Conservation (phyloP, 2,888 invertebrate genomes). For the Machimus rusticus region DNA sequence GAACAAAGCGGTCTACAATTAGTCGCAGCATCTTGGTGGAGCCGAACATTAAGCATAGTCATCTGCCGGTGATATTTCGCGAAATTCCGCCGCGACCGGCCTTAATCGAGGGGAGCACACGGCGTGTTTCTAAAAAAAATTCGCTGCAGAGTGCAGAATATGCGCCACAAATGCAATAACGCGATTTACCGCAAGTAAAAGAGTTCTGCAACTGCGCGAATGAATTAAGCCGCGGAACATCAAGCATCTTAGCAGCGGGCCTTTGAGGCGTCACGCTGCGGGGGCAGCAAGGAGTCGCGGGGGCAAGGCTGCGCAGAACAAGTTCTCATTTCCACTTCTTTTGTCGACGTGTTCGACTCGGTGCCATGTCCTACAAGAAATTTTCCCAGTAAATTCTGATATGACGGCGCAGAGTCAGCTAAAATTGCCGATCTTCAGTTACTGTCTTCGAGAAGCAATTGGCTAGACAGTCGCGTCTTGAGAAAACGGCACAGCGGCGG, state of each 20-base stretch:
- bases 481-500: not conserved
- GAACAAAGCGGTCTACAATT: not conserved
- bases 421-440: conserved; percentile 27
- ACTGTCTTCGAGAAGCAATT: not conserved
- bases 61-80: not conserved
- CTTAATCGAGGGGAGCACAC: not conserved
- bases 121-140: not conserved
- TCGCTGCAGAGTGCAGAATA: not conserved
- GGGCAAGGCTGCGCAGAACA: conserved; percentile 7
- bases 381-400: conserved; percentile 15
- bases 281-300: not conserved
- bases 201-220: conserved; percentile 5
- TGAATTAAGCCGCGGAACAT: conserved; percentile 8
- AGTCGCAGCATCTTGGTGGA: not conserved
- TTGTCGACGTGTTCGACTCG: conserved; percentile 6
- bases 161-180: not conserved
- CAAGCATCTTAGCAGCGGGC: not conserved
- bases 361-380: conserved; percentile 7
- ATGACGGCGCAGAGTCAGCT: conserved; percentile 31
- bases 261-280: not conserved
- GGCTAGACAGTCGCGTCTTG: not conserved
- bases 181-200: conserved; percentile 23
- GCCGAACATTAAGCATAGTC: not conserved
- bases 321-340: conserved; percentile 40
- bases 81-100: not conserved